These are phyloP conservation scores for Lamprotornis superbus DNA, from an alignment of 2,113 vertebrate species.

Conservation along the genomic window DNA sequence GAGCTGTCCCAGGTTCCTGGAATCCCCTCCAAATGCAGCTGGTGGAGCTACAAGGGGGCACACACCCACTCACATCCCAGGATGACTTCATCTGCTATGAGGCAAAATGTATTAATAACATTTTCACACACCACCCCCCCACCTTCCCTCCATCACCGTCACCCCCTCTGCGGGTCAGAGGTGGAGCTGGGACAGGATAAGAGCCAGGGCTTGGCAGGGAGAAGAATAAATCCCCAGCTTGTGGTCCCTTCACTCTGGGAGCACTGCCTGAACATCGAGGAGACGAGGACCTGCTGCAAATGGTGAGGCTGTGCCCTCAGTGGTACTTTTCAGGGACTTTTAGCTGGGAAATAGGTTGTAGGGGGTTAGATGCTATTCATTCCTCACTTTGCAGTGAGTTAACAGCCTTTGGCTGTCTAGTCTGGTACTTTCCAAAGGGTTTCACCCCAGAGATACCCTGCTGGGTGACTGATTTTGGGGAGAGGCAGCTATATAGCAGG, in stretches of 20 bases:
- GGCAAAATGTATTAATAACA: slow-evolving; percentile 17
- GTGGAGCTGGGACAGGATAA: slow-evolving; percentile 44
- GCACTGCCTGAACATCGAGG: background rate
- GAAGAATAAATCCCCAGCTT: background rate
- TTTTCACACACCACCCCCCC: rapidly evolving
- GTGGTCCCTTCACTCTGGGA: background rate
- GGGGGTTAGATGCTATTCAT: background rate
- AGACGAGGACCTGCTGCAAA: background rate
- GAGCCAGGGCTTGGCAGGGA: background rate
- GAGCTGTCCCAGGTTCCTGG: background rate
- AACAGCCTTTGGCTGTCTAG: rapidly evolving
- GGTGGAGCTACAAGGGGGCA: background rate
- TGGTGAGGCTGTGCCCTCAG: background rate
- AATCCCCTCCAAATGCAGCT: background rate
- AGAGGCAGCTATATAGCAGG: background rate
- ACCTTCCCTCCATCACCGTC: rapidly evolving
- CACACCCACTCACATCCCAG: background rate
- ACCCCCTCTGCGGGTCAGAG: background rate
- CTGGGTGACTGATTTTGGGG: background rate
- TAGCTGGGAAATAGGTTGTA: background rate
- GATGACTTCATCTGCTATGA: slow-evolving; percentile 48
- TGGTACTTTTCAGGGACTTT: background rate
- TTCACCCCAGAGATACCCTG: background rate
- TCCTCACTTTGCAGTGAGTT: background rate
- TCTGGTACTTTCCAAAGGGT: background rate